Evolutionary conservation across 2,113 vertebrate species (phyloP).

Genomic region (Chaetodon trifascialis): DNA sequence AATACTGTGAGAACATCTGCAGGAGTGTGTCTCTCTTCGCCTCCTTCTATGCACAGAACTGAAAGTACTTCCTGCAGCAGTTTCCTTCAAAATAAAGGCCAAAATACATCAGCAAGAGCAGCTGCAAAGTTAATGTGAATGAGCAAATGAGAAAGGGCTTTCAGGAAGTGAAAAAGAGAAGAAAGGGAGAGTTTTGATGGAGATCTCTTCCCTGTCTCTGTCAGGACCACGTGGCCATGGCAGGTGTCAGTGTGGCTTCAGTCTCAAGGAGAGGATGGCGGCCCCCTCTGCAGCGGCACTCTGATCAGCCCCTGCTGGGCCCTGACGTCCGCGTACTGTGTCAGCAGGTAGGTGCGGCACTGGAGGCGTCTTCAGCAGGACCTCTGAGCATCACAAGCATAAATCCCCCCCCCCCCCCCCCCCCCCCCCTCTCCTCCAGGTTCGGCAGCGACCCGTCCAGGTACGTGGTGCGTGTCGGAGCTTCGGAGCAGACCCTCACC

Average conservation of each 20-base stretch:
- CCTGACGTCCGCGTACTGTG: slow-evolving; percentile 91
- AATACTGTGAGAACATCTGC: not conserved
- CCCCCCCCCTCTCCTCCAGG: slow-evolving; percentile 70
- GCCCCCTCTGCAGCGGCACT: slow-evolving; percentile 90
- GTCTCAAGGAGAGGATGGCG: slow-evolving; percentile 81
- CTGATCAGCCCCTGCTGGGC: slow-evolving; percentile 92
- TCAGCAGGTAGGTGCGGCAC: slow-evolving; percentile 86
- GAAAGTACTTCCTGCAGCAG: not conserved
- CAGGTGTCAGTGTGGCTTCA: slow-evolving; percentile 90
- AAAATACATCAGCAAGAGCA: not conserved
- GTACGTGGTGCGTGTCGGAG: slow-evolving; percentile 88
- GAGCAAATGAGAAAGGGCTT: not conserved
- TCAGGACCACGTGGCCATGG: slow-evolving; percentile 92
- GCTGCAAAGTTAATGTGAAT: not conserved
- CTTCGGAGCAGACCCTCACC: slow-evolving; percentile 84
- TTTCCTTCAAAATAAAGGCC: not conserved
- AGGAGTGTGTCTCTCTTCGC: not conserved
- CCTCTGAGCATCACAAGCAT: not conserved
- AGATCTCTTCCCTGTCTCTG: not conserved
- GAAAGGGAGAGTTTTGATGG: not conserved
- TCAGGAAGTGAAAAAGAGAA: not conserved
- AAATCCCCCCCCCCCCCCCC: not conserved
- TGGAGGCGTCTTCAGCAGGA: not conserved
- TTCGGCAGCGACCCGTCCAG: slow-evolving; percentile 86
- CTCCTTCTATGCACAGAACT: not conserved